Evolutionary conservation across 2,888 invertebrate species (phyloP).

Genomic region (Apantesis nais): DNA sequence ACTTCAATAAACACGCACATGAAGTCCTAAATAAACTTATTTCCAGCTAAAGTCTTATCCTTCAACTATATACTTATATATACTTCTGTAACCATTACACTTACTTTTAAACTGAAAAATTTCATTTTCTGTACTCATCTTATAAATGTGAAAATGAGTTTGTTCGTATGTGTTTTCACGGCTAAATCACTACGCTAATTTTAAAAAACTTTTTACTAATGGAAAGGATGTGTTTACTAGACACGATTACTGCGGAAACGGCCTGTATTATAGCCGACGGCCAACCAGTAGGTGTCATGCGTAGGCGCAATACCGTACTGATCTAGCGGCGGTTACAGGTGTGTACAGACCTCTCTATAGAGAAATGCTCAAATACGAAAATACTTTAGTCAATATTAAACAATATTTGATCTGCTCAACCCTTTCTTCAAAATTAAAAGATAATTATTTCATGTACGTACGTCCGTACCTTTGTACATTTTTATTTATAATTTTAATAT

Average conservation of each 20-base stretch:
- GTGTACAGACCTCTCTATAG: too few relatives aligned
- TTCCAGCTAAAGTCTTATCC: neutral
- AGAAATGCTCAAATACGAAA: too few relatives aligned
- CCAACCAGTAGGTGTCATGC: too few relatives aligned
- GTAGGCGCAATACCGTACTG: too few relatives aligned
- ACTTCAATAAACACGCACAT: slow-evolving; percentile 7
- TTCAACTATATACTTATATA: neutral
- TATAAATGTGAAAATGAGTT: neutral
- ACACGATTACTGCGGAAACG: neutral
- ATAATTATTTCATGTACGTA: neutral
- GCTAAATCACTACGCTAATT: too few relatives aligned
- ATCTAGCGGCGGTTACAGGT: too few relatives aligned
- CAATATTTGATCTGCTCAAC: neutral
- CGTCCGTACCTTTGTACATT: neutral
- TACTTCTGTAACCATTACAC: neutral
- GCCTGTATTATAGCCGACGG: too few relatives aligned
- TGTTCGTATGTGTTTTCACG: too few relatives aligned
- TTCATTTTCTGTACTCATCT: neutral
- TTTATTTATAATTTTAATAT: neutral
- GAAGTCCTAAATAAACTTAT: slow-evolving; percentile 1
- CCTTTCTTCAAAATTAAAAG: neutral
- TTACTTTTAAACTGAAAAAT: neutral
- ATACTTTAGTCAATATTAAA: neutral
- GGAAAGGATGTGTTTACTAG: neutral
- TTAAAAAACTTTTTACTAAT: too few relatives aligned